A percentile compares a stretch with the other conserved stretches of the same genome.
phyloP scores from a whole-genome alignment of 37 sponge, comb jelly and placozoan species.

The Hexactinellida sp. region DNA sequence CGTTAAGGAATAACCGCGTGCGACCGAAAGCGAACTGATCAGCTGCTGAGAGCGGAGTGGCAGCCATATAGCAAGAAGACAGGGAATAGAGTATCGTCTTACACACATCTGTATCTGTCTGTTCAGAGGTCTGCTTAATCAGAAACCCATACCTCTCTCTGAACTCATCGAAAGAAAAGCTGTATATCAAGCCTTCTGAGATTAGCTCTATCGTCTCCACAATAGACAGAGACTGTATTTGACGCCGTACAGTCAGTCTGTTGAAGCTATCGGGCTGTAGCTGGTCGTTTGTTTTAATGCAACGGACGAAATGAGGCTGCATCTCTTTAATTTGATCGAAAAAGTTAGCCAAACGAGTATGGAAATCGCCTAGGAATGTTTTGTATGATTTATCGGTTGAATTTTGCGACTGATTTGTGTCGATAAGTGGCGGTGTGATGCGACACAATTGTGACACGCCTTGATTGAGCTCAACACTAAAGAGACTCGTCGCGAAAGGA shows the following conservation, averaged over 20 bases:
- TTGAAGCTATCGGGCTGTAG: not conserved
- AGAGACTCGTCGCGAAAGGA: not conserved
- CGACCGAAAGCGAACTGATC: slow-evolving; percentile 8
- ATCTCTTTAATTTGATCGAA: slow-evolving; percentile 13
- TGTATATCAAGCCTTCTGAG: not conserved
- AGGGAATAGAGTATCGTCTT: not conserved
- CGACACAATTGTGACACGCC: not conserved
- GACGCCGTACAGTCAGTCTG: not conserved
- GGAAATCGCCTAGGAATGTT: not conserved
- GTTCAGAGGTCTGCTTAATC: not conserved
- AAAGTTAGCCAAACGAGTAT: slow-evolving; percentile 2
- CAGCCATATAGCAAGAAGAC: not conserved
- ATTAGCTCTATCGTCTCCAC: not conserved
- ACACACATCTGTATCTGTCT: not conserved
- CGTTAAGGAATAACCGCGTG: not conserved
- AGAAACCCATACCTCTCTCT: slow-evolving; percentile 6
- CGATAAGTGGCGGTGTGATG: not conserved
- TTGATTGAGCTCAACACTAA: not conserved
- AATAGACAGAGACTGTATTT: not conserved
- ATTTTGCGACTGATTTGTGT: not conserved
- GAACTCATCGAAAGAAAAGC: not conserved
- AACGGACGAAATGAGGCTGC: slow-evolving; percentile 2
- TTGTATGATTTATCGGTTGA: not conserved
- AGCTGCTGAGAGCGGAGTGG: not conserved
- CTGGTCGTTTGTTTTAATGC: not conserved